Evolutionary conservation across 2,113 vertebrate species (phyloP).

Genomic region (Lamprotornis superbus): DNA sequence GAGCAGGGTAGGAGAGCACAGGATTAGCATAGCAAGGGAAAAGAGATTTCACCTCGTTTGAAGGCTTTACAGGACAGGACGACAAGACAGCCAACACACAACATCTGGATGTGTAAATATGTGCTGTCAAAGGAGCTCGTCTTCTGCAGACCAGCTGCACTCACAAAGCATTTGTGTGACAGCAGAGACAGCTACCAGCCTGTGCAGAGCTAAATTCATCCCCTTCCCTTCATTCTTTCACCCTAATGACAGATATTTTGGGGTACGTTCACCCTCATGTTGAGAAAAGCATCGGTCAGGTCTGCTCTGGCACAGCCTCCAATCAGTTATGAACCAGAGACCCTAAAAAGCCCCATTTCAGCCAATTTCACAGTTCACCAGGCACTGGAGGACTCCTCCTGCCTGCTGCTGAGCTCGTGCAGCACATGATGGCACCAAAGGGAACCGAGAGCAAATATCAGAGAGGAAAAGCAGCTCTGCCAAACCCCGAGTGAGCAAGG

Average conservation of each 20-base stretch:
- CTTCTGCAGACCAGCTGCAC: background rate
- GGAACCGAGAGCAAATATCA: constrained; percentile 13
- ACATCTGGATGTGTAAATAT: background rate
- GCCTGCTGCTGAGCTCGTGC: background rate
- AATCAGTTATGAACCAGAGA: background rate
- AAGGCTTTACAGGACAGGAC: background rate
- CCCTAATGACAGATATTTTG: background rate
- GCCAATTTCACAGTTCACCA: background rate
- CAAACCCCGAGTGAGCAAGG: background rate
- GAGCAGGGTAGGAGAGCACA: accelerated
- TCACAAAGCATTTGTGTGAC: background rate
- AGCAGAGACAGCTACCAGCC: background rate
- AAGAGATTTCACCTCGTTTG: background rate
- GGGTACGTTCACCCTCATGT: background rate
- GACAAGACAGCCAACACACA: accelerated
- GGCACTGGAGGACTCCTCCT: background rate
- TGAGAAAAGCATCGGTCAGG: accelerated
- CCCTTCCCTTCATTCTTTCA: background rate
- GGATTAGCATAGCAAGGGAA: background rate
- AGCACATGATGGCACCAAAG: constrained; percentile 49
- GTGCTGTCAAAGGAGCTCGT: background rate
- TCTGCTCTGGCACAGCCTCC: background rate
- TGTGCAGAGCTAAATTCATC: background rate
- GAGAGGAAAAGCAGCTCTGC: background rate
- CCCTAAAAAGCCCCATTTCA: background rate